Conservation (phyloP, 2,797 vertebrate genomes). For the Hemibagrus guttatus region DNA sequence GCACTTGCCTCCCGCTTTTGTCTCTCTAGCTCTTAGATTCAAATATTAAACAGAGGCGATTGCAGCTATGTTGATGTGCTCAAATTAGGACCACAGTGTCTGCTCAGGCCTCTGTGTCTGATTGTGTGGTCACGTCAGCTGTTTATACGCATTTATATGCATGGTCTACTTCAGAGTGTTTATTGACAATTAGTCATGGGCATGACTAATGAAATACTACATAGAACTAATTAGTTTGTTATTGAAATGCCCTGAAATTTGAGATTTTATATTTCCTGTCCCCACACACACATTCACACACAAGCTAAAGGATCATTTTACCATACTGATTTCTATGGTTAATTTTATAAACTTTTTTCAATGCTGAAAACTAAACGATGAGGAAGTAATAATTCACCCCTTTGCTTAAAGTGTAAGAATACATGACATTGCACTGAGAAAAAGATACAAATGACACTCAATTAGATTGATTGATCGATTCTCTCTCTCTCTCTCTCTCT, state of each 20-base stretch:
- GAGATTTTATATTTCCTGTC: background rate
- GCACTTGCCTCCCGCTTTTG: constrained; percentile 37
- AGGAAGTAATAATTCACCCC: background rate
- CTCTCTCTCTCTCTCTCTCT: too few species aligned
- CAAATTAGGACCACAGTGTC: constrained; percentile 12
- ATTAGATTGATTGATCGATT: too few species aligned
- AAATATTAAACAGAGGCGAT: constrained; percentile 15
- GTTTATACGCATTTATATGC: background rate
- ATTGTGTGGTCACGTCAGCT: background rate
- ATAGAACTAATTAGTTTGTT: background rate
- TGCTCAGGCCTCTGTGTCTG: constrained; percentile 15
- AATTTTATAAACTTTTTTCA: too few species aligned
- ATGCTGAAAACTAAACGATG: too few species aligned
- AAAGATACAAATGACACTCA: too few species aligned
- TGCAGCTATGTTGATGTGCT: constrained; percentile 14
- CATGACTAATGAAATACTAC: background rate
- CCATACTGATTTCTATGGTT: too few species aligned
- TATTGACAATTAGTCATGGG: background rate
- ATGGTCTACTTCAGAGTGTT: background rate
- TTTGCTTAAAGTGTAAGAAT: too few species aligned
- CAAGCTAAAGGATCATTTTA: too few species aligned
- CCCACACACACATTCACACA: too few species aligned
- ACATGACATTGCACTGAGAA: background rate
- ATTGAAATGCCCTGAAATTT: background rate
- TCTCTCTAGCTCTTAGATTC: constrained; percentile 27